These are phyloP conservation scores for Lasaia peninsularis DNA, from an alignment of 1,140 invertebrate species.

Conservation along the genomic window DNA sequence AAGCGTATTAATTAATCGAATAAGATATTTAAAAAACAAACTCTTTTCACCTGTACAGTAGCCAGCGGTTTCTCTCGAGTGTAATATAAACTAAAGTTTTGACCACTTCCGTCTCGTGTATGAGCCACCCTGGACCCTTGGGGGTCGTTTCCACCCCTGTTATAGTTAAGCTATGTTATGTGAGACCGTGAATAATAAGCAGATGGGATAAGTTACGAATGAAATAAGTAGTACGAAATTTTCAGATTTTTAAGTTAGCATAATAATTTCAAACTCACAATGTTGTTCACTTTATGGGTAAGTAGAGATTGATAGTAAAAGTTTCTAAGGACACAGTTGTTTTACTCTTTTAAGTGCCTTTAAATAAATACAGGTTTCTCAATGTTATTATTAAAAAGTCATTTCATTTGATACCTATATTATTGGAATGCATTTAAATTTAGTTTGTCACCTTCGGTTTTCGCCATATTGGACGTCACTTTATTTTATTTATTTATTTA, in stretches of 20 bases:
- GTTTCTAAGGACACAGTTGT: too few species aligned
- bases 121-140: background rate
- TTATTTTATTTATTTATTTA: too few species aligned
- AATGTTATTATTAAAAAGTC: too few species aligned
- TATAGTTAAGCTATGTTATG: conserved; percentile 4
- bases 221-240: background rate
- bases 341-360: too few species aligned
- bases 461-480: too few species aligned
- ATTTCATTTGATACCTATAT: too few species aligned
- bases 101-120: conserved; percentile 3
- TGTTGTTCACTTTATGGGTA: too few species aligned
- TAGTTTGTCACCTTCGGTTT: too few species aligned
- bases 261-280: background rate
- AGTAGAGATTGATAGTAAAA: too few species aligned
- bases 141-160: conserved; percentile 4
- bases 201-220: conserved; percentile 1
- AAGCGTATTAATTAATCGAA: too few species aligned
- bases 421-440: too few species aligned
- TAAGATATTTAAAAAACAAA: background rate
- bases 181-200: conserved; percentile 1
- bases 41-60: background rate
- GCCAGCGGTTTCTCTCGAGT: conserved; percentile 3
- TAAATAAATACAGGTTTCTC: too few species aligned
- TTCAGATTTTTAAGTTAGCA: background rate
- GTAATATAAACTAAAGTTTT: conserved; percentile 9